Evolutionary conservation across 2,797 vertebrate genomes (phyloP), one percentile per base, ranked within the genome.

Genomic region (Bradypus variegatus): DNA sequence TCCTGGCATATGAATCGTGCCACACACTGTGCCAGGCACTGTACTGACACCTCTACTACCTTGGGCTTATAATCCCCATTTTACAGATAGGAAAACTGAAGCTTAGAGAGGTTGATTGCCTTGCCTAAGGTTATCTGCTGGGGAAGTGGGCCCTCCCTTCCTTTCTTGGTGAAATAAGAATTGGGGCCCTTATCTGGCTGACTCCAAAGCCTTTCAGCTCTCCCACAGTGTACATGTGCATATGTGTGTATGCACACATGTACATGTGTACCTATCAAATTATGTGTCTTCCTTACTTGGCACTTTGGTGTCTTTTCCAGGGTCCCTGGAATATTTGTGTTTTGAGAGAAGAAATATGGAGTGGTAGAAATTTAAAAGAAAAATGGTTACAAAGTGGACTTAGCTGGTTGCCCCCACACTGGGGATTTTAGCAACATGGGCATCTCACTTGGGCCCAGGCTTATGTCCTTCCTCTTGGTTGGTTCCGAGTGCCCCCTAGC

Each of bases 331-430:
- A 77, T 77, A 50, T 6, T 90, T 10, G 41, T 75, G 31, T 83
- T 27, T 73, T 79, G 64, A 88, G 90, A 86, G 81, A 84, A 86
- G 79, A 94, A 94, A 87, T 38, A 55, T 70, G 23, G 33, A 33
- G 53, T 90, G 41, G 3, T 55, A 33, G 72, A 77, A 53, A 48
- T 25, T 45, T 45, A 45, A 45, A 45, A 45, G 3, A 86, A 62
- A 33, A 65, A 53, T 29, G 41, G n/a, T 18, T 53, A 75, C 6
- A 50, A 50, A 88, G 31, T 53, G 48, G 23, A 23, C 18, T 2
- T 23, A 41, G 53, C 62, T 75, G 50, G 36, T 50, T 77, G 48
- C 50, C 41, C 3, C 8, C 58, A 15, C n/a, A 15, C 0, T 41
- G 50, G 69, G 38, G 36, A 82, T 48, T 67, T 55, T 70, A 45